Evolutionary conservation across 1,140 invertebrate genomes (phyloP), one percentile per base, ranked within the genome.

Genomic region (Megalonaias nervosa): DNA sequence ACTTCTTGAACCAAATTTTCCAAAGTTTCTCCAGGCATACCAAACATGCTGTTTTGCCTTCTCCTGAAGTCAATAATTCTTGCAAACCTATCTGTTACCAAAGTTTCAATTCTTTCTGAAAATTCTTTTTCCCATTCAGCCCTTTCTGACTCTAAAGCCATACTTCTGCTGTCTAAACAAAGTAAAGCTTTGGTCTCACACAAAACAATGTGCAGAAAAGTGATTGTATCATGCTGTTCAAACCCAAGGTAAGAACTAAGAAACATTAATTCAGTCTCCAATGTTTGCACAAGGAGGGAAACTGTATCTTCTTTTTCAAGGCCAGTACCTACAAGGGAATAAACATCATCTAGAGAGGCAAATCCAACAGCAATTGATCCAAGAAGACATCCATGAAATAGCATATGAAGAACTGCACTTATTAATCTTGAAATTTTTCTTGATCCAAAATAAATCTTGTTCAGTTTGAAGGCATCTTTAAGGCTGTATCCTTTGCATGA

Each of bases 121-220:
- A 31, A 31, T 31, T 31, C 26, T 31, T 31, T 31, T 31, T 31
- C 26, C 26, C 26, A 31, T 31, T 31, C 48, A 26, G 26, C 2
- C 9, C 48, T 64, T 11, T 76, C 68, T 70, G 66, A 70, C 60
- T 70, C 58, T 13, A 6, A 23, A 57, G 26, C 26, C 26, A 31
- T 31, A 31, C 26, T 31, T 31, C 26, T 31, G 26, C 4, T 31
- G 4, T 31, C 26, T 31, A 4, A 70, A 67, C 74, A 58, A 31
- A 76, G 21, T 17, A 64, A 12, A 17, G 62, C 21, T 11, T 12
- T 65, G 26, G n/a, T 21, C 14, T 15, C 1, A 2, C 23, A 13
- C 14, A 76, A 69, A 17, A 76, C 38, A 19, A 26, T 38, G 65
- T 70, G 74, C 1, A 76, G 16, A n/a, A 76, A 57, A 13, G 61